phyloP scores from a whole-genome alignment of 1,140 invertebrate species.

The Rhagoletis zephyria region DNA sequence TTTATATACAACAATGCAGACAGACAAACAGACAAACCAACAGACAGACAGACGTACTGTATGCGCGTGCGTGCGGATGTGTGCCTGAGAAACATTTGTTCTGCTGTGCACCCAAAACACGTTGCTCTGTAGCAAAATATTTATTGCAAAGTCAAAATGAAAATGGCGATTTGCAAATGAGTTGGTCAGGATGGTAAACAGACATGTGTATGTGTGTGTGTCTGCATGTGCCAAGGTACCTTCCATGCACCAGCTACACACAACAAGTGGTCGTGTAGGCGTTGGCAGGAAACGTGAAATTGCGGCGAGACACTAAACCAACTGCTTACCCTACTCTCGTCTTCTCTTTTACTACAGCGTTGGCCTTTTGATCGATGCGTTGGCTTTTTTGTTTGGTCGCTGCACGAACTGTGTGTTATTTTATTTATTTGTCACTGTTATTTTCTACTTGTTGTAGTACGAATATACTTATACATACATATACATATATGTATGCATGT shows the following conservation, averaged over 20 bases:
- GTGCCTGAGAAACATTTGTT: neutral
- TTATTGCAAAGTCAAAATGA: slow-evolving; percentile 52
- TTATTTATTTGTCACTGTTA: slow-evolving; percentile 3
- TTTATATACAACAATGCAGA: neutral
- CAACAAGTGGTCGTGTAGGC: slow-evolving; percentile 50
- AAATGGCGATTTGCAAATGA: slow-evolving; percentile 56
- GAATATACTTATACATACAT: too few relatives aligned
- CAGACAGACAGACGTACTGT: too few relatives aligned
- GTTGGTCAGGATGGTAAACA: slow-evolving; percentile 6
- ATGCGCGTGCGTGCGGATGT: neutral
- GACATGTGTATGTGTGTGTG: neutral
- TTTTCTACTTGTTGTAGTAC: neutral
- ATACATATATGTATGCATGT: neutral
- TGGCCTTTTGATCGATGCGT: neutral
- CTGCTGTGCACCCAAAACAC: slow-evolving; percentile 29
- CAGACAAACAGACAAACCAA: too few relatives aligned
- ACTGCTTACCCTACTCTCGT: neutral
- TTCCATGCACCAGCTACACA: neutral
- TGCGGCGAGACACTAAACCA: slow-evolving; percentile 16
- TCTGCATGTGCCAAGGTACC: neutral
- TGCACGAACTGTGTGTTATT: neutral
- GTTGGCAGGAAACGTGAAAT: slow-evolving; percentile 49
- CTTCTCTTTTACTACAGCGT: neutral
- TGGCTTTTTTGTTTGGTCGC: neutral
- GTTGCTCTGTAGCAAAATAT: slow-evolving; percentile 50